Conservation (phyloP, 1,140 invertebrate species). For the Bilobella aurantiaca region DNA sequence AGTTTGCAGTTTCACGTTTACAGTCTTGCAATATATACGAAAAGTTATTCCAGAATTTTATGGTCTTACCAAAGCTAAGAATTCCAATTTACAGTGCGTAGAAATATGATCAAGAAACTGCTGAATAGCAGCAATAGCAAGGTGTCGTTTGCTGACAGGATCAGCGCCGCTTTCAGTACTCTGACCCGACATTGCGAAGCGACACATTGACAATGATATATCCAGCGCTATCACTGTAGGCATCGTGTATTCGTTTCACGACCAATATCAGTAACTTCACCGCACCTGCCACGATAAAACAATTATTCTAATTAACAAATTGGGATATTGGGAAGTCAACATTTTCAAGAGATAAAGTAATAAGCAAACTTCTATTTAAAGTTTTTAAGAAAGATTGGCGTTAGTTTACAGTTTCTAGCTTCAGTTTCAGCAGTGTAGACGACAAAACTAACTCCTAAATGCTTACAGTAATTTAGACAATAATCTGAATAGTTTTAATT, state of each 20-base stretch:
- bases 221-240: constrained; percentile 67
- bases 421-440: no score
- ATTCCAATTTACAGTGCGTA: constrained; percentile 73
- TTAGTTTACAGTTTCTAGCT: no score
- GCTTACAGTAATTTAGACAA: no score
- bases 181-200: constrained; percentile 44
- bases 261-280: no score
- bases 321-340: no score
- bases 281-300: no score
- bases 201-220: constrained; percentile 66
- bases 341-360: no score
- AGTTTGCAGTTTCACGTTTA: neutral
- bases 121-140: constrained; percentile 74
- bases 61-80: constrained; percentile 67
- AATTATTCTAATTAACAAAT: no score
- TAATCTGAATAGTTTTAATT: no score
- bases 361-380: no score
- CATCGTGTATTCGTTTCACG: constrained; percentile 57
- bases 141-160: constrained; percentile 53
- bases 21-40: constrained; percentile 2
- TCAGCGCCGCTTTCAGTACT: constrained; percentile 41
- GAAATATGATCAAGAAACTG: constrained; percentile 72
- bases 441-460: no score
- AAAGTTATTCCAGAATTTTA: neutral
- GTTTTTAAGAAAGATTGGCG: no score